These are phyloP conservation scores for Ganaspis brasiliensis DNA, from an alignment of 2,888 invertebrate species.

Conservation along the genomic window DNA sequence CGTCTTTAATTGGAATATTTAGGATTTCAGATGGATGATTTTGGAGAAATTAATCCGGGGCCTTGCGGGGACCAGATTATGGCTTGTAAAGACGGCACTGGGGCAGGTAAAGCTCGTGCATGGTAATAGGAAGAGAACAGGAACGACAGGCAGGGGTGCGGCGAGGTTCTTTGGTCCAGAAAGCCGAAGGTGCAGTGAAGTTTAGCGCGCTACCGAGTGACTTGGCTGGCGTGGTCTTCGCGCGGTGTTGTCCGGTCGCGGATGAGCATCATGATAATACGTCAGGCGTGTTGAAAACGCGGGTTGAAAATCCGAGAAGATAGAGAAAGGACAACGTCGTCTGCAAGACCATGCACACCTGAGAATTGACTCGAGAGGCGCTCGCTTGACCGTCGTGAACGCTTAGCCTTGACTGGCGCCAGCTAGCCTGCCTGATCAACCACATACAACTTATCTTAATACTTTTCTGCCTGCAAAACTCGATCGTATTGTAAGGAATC, in stretches of 20 bases:
- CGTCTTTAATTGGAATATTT: not conserved
- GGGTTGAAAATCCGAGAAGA: conserved; percentile 15
- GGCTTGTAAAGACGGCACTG: conserved; percentile 32
- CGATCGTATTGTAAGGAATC: conserved; percentile 24
- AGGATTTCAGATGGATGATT: not conserved
- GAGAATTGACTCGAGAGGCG: conserved; percentile 36
- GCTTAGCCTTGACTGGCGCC: conserved; percentile 75
- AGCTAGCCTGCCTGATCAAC: conserved; percentile 61
- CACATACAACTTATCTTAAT: conserved; percentile 30
- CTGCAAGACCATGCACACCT: conserved; percentile 31
- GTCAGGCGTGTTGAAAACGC: not conserved
- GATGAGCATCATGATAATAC: not conserved
- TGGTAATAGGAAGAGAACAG: conserved; percentile 56
- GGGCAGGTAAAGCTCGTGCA: conserved; percentile 48
- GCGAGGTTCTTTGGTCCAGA: conserved; percentile 56
- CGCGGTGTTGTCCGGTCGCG: not conserved
- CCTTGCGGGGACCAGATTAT: conserved; percentile 13
- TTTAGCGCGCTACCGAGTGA: conserved; percentile 54
- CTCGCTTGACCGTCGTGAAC: conserved; percentile 58
- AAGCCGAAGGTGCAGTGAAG: conserved; percentile 59
- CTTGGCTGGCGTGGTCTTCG: conserved; percentile 6
- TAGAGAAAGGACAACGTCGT: conserved; percentile 34
- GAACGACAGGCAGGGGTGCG: conserved; percentile 62
- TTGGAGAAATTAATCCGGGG: not conserved
- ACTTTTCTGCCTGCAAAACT: conserved; percentile 14